A percentile compares a stretch with the other conserved stretches of the same genome.
Conservation (phyloP, 2,113 vertebrate genomes). For the Hypocryptadius cinnamomeus region DNA sequence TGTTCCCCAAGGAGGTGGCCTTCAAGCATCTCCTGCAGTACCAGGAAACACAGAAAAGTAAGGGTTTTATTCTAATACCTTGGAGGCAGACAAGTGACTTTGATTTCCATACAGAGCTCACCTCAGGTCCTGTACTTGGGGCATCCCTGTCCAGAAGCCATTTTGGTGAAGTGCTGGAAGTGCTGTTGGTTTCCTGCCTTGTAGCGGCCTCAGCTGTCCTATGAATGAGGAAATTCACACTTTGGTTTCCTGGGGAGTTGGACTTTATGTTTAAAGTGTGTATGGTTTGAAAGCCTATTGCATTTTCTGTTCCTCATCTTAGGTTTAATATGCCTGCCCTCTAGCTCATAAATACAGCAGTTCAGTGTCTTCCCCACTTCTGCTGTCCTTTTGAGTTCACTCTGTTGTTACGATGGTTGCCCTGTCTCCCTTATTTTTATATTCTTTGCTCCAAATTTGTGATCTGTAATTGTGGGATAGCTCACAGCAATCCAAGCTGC, state of each 20-base stretch:
- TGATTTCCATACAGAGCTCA: background rate
- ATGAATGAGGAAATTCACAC: background rate
- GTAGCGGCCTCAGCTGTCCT: background rate
- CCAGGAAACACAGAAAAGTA: background rate
- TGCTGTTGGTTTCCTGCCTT: background rate
- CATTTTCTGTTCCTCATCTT: background rate
- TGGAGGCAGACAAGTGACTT: background rate
- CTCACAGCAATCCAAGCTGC: background rate
- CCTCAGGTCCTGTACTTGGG: background rate
- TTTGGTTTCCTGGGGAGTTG: background rate
- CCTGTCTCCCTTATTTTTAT: background rate
- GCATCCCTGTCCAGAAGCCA: background rate
- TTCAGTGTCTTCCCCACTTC: background rate
- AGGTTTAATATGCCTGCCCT: background rate
- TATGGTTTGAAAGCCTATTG: background rate
- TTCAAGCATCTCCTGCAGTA: background rate
- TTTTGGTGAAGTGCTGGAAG: background rate
- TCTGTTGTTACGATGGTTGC: rapidly evolving
- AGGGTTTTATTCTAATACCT: background rate
- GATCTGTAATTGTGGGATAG: background rate
- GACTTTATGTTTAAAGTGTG: background rate
- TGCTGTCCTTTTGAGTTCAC: background rate
- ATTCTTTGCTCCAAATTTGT: background rate
- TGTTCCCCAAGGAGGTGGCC: background rate
- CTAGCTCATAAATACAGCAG: background rate